phyloP scores from a whole-genome alignment of 2,797 vertebrate genomes.

The Pantherophis vulpinus region DNA sequence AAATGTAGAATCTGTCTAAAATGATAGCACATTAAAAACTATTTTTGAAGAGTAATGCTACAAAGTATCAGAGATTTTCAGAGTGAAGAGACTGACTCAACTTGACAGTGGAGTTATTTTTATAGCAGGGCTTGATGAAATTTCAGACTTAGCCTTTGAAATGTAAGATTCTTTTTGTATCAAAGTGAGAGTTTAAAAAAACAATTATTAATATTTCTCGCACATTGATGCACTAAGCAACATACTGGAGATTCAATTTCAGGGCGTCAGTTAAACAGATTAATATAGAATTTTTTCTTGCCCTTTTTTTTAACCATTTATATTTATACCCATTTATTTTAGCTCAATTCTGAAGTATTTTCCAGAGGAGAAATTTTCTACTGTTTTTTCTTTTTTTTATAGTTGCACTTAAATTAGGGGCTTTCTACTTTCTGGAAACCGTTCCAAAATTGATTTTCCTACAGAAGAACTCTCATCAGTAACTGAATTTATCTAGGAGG shows the following conservation, averaged over 20 bases:
- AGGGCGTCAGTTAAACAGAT: conserved; percentile 20
- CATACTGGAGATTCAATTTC: not conserved
- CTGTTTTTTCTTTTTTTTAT: not conserved
- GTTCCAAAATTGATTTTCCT: not conserved
- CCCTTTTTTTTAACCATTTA: not conserved
- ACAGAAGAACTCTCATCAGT: not conserved
- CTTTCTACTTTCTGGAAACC: not conserved
- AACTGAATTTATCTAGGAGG: not conserved
- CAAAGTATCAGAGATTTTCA: conserved; percentile 45
- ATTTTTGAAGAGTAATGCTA: conserved; percentile 61
- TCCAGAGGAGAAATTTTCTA: not conserved
- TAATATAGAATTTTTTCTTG: not conserved
- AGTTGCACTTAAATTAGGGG: not conserved
- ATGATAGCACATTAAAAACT: conserved; percentile 46
- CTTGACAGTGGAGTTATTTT: conserved; percentile 64
- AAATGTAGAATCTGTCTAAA: conserved; percentile 37
- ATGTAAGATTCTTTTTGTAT: conserved; percentile 40
- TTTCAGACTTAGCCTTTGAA: conserved; percentile 43
- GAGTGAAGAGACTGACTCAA: conserved; percentile 49
- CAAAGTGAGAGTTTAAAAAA: conserved; percentile 5
- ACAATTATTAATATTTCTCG: conserved; percentile 35
- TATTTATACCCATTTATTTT: not conserved
- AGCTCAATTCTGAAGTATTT: not conserved
- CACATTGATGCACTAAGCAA: not conserved
- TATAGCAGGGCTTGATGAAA: conserved; percentile 51